These are phyloP conservation scores for Pelodiscus sinensis DNA, from an alignment of 2,113 vertebrate species.

Conservation along the genomic window DNA sequence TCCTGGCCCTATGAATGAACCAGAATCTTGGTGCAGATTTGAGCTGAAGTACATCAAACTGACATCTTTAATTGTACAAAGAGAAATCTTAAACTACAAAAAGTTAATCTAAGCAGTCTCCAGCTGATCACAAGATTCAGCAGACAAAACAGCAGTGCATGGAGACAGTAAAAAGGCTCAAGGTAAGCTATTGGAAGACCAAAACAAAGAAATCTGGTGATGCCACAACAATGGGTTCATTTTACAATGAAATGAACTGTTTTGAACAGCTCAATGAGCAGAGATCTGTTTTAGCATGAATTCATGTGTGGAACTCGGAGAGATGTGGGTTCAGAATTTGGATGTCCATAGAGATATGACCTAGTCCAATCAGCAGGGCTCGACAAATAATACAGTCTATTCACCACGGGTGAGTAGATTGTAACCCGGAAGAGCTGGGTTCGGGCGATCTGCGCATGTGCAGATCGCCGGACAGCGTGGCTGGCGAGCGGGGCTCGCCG, in stretches of 20 bases:
- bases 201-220: neutral
- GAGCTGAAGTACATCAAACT: neutral
- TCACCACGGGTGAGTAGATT: too few relatives aligned
- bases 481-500: too few relatives aligned
- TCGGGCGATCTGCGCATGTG: too few relatives aligned
- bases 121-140: neutral
- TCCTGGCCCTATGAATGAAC: neutral
- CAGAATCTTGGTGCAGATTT: neutral
- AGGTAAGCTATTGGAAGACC: neutral
- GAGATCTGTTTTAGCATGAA: neutral
- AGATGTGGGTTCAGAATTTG: neutral
- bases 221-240: neutral
- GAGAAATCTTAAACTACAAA: neutral
- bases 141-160: neutral
- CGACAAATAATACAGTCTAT: too few relatives aligned
- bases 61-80: neutral
- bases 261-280: neutral
- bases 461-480: too few relatives aligned
- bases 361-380: neutral
- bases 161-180: neutral
- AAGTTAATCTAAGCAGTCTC: neutral
- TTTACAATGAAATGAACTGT: neutral
- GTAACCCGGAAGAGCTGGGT: too few relatives aligned
- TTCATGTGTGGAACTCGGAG: neutral
- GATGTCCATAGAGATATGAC: rapidly evolving